A percentile compares a stretch with the other conserved stretches of the same genome.
Evolutionary conservation across 2,888 invertebrate genomes (phyloP).

Genomic region (Pyralis farinalis): DNA sequence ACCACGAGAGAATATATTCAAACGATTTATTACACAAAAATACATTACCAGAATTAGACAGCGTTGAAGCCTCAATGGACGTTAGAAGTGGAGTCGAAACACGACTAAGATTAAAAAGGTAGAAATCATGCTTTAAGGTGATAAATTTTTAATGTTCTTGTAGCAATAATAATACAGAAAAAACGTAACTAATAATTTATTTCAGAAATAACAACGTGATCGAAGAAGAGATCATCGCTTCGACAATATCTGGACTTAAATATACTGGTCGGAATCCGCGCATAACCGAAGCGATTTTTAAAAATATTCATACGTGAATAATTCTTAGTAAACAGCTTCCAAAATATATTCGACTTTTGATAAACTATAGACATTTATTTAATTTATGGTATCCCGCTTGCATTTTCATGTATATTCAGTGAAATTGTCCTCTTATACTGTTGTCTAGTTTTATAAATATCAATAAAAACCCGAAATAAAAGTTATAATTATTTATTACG

Average conservation of each 20-base stretch:
- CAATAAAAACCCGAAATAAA: conserved; percentile 19
- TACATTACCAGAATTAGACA: background rate
- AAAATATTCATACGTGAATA: conserved; percentile 43
- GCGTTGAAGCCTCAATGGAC: background rate
- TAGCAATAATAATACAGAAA: too few relatives aligned
- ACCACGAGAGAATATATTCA: background rate
- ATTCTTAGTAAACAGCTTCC: background rate
- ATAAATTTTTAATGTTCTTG: too few relatives aligned
- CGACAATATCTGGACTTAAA: conserved; percentile 40
- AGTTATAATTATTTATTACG: conserved; percentile 55
- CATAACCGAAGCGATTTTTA: conserved; percentile 36
- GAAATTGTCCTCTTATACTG: too few relatives aligned
- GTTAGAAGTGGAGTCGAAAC: too few relatives aligned
- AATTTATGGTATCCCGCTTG: too few relatives aligned
- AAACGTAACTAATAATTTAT: too few relatives aligned
- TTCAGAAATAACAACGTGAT: conserved; percentile 51
- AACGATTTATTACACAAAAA: background rate
- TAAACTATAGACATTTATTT: too few relatives aligned
- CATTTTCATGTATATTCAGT: too few relatives aligned
- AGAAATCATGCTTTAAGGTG: background rate
- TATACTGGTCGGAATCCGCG: conserved; percentile 35
- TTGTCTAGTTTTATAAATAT: conserved; percentile 4
- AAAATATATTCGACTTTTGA: too few relatives aligned
- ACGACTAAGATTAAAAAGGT: conserved; percentile 25
- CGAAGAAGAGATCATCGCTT: conserved; percentile 52